Evolutionary conservation across 2,113 vertebrate species (phyloP).

Genomic region (Oenanthe oenanthe): DNA sequence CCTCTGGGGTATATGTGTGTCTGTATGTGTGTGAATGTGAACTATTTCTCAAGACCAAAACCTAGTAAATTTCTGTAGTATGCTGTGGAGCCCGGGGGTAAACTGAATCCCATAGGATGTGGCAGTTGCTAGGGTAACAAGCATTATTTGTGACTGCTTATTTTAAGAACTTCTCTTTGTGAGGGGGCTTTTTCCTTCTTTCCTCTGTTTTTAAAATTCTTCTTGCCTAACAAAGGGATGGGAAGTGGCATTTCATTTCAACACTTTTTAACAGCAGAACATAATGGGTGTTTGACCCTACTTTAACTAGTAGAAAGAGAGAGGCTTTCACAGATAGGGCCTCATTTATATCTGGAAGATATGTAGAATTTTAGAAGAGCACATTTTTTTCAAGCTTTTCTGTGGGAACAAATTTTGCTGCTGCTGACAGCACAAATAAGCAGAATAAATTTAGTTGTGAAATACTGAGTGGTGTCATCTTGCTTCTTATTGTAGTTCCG

Average conservation of each 20-base stretch:
- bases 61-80: background rate
- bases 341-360: constrained; percentile 30
- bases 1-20: background rate
- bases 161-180: background rate
- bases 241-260: background rate
- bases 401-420: constrained; percentile 41
- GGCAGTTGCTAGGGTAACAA: constrained; percentile 61
- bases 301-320: background rate
- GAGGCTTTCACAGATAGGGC: background rate
- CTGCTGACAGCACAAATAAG: constrained; percentile 32
- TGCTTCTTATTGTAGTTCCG: background rate
- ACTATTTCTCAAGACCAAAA: background rate
- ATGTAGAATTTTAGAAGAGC: background rate
- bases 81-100: background rate
- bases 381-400: constrained; percentile 25
- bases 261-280: constrained; percentile 8
- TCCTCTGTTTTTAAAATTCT: background rate
- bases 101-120: background rate
- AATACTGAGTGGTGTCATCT: background rate
- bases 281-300: background rate
- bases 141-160: constrained; percentile 37
- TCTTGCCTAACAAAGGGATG: constrained; percentile 21
- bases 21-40: background rate
- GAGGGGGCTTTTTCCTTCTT: background rate
- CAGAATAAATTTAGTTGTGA: background rate